A percentile compares a stretch with the other conserved stretches of the same genome.
phyloP scores from a whole-genome alignment of 1,140 invertebrate species.

The Bombus affinis region DNA sequence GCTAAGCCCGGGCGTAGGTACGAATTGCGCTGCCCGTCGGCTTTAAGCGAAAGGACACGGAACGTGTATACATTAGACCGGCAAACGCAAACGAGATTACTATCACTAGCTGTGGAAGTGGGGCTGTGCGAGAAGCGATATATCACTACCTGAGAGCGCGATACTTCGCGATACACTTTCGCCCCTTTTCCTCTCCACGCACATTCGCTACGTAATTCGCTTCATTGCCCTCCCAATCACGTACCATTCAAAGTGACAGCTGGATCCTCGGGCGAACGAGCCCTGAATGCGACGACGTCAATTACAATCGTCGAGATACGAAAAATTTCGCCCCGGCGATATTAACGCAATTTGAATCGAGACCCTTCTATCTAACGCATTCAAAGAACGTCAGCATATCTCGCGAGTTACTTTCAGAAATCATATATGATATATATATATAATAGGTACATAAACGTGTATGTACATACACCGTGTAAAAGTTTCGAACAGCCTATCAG shows the following conservation, averaged over 20 bases:
- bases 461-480: background rate
- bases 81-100: slow-evolving; percentile 49
- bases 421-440: background rate
- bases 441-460: background rate
- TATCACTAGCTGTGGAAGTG: slow-evolving; percentile 15
- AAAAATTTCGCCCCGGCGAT: slow-evolving; percentile 62
- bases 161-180: slow-evolving; percentile 66
- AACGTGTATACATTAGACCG: slow-evolving; percentile 23
- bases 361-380: background rate
- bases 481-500: no score
- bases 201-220: slow-evolving; percentile 67
- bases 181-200: slow-evolving; percentile 50
- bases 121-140: slow-evolving; percentile 17
- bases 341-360: slow-evolving; percentile 61
- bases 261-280: slow-evolving; percentile 61
- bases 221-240: slow-evolving; percentile 74
- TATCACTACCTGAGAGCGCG: slow-evolving; percentile 56
- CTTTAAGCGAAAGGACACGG: slow-evolving; percentile 16
- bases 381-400: slow-evolving; percentile 49
- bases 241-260: slow-evolving; percentile 74
- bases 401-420: slow-evolving; percentile 12
- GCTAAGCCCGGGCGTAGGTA: background rate
- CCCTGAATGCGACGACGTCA: slow-evolving; percentile 65
- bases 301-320: slow-evolving; percentile 65
- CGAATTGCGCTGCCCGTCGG: slow-evolving; percentile 12